Evolutionary conservation across 2,888 invertebrate genomes (phyloP), one percentile per base, ranked within the genome.

Genomic region (Synergus umbraculus): DNA sequence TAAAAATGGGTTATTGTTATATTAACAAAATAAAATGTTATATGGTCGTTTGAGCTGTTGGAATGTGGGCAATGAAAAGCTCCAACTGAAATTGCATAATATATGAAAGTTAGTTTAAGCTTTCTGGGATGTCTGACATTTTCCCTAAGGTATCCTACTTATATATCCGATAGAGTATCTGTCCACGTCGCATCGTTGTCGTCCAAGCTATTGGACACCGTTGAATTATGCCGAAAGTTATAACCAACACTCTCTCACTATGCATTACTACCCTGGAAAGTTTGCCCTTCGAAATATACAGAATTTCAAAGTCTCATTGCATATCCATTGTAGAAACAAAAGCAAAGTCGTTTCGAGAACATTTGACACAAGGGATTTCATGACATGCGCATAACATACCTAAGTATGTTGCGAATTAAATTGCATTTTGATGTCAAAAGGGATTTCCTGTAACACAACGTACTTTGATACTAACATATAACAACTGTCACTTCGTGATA

Each of bases 141-240:
- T 67, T 44, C 67, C 67, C 67, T 18, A 46, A 44, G 67, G 67
- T 66, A 37, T n/a, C 66, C 43, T 63, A 12, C 3, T 12, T 46
- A 46, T 46, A 46, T 22, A 65, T 65, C 65, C 43, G n/a, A 18
- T 41, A 43, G 18, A 60, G 10, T 60, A 60, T 60, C 60, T 60
- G 5, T 66, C 43, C 43, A 66, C n/a, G 43, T 66, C 44, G 22
- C 67, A 44, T 44, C 67, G 44, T 18, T 67, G 44, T 12, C 67
- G 18, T 67, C 46, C 67, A 18, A 46, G 44, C 44, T 44, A 67
- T 67, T 67, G 44, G 67, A 43, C 46, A 46, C 67, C 13, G 22
- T 67, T 67, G 67, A 46, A 67, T 67, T 46, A 67, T 67, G 67
- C 67, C 67, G 22, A 67, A 67, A 67, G 67, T 67, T 67, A 46